A percentile compares a stretch with the other conserved stretches of the same genome.
phyloP scores from a whole-genome alignment of 92 coral and sea anemone species.

The Bergia puertoricense region DNA sequence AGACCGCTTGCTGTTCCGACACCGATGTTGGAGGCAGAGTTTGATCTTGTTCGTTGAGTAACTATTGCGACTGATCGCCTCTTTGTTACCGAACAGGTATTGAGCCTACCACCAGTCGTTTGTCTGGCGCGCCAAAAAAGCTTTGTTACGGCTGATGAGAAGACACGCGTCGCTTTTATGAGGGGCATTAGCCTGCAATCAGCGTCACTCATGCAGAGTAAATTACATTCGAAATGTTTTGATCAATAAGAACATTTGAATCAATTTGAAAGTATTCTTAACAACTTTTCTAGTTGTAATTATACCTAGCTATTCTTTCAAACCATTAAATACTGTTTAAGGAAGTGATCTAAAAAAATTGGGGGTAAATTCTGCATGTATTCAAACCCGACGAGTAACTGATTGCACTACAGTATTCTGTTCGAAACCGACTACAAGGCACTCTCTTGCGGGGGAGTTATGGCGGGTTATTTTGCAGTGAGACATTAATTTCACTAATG shows the following conservation, averaged over 20 bases:
- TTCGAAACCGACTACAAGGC: not conserved
- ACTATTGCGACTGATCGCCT: slow-evolving; percentile 12
- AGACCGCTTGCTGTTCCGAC: not conserved
- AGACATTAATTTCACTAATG: slow-evolving; percentile 15
- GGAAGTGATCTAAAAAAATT: not conserved
- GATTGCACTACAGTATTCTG: not conserved
- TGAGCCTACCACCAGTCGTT: not conserved
- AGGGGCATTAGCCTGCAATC: slow-evolving; percentile 8
- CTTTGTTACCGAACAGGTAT: slow-evolving; percentile 17
- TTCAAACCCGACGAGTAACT: not conserved
- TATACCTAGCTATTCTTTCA: not conserved
- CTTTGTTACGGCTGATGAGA: slow-evolving; percentile 13
- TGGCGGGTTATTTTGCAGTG: not conserved
- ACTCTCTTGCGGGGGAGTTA: not conserved
- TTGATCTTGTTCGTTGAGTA: slow-evolving; percentile 20
- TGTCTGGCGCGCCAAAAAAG: slow-evolving; percentile 1
- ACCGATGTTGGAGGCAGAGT: not conserved
- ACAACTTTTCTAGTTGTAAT: not conserved
- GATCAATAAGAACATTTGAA: not conserved
- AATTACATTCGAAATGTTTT: not conserved
- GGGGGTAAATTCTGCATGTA: not conserved
- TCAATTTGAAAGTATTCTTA: not conserved
- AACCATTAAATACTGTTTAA: not conserved
- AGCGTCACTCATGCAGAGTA: slow-evolving; percentile 18
- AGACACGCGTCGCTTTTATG: slow-evolving; percentile 18